Conservation (phyloP, 1,140 invertebrate species). For the Diprion similis region DNA sequence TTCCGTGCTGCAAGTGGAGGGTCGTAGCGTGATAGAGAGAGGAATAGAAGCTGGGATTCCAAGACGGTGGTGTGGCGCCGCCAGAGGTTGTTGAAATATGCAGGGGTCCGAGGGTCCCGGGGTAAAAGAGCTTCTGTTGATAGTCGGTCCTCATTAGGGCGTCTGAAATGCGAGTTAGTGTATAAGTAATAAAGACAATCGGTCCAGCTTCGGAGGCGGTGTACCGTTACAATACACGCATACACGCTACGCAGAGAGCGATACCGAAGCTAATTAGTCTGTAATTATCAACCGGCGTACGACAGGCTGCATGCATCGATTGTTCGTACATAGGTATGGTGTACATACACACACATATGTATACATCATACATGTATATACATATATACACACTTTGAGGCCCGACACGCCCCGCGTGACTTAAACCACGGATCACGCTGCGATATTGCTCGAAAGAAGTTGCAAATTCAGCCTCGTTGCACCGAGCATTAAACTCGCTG, state of each 20-base stretch:
- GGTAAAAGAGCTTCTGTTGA: conserved; percentile 52
- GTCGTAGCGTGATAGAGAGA: conserved; percentile 56
- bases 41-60: conserved; percentile 58
- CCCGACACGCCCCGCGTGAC: conserved; percentile 5
- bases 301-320: neutral
- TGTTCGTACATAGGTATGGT: neutral
- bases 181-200: neutral
- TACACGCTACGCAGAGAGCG: neutral
- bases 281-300: neutral
- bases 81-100: conserved; percentile 50
- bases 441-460: neutral
- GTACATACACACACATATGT: too few species aligned
- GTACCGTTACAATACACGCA: too few species aligned
- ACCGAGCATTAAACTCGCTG: neutral
- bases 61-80: conserved; percentile 46
- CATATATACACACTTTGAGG: neutral
- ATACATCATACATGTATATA: too few species aligned
- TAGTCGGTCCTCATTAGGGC: conserved; percentile 57
- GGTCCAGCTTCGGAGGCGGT: too few species aligned
- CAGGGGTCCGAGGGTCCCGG: conserved; percentile 52
- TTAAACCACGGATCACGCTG: neutral
- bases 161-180: conserved; percentile 37
- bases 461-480: neutral
- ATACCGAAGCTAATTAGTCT: neutral
- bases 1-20: conserved; percentile 52